Conservation (phyloP, 2,797 vertebrate genomes). For the Paratrypauchen microcephalus region DNA sequence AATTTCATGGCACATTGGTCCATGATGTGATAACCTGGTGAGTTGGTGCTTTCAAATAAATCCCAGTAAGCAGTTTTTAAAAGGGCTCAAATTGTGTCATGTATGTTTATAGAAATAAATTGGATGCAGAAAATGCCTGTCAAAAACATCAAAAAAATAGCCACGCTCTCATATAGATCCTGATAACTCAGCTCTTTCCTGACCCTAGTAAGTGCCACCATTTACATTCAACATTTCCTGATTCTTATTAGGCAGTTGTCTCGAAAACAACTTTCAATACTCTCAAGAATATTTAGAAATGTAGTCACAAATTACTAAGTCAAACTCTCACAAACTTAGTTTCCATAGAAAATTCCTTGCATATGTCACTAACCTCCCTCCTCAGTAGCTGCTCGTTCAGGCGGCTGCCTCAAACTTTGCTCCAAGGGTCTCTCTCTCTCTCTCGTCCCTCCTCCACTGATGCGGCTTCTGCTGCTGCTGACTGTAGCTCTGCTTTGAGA, state of each 20-base stretch:
- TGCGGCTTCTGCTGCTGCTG: slow-evolving; percentile 31
- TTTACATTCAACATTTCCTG: slow-evolving; percentile 22
- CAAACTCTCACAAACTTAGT: neutral
- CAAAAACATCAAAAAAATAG: neutral
- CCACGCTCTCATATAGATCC: neutral
- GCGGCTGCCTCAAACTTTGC: slow-evolving; percentile 65
- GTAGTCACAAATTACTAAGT: neutral
- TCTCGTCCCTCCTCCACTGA: slow-evolving; percentile 16
- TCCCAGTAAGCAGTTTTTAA: slow-evolving; percentile 30
- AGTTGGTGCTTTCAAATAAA: slow-evolving; percentile 33
- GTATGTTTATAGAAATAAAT: slow-evolving; percentile 4
- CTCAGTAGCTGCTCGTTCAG: neutral
- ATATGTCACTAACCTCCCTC: slow-evolving; percentile 54
- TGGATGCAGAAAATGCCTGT: neutral
- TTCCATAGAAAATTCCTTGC: neutral
- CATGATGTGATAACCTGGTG: slow-evolving; percentile 28
- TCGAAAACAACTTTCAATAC: slow-evolving; percentile 23
- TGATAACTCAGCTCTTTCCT: neutral
- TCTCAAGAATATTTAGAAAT: neutral
- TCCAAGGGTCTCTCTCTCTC: slow-evolving; percentile 28
- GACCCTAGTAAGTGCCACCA: neutral
- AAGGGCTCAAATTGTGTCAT: slow-evolving; percentile 3
- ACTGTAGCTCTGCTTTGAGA: slow-evolving; percentile 33
- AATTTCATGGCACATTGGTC: slow-evolving; percentile 55
- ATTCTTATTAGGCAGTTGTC: slow-evolving; percentile 19